These are phyloP conservation scores for Acridotheres tristis DNA, from an alignment of 2,797 vertebrate genomes.

Conservation along the genomic window DNA sequence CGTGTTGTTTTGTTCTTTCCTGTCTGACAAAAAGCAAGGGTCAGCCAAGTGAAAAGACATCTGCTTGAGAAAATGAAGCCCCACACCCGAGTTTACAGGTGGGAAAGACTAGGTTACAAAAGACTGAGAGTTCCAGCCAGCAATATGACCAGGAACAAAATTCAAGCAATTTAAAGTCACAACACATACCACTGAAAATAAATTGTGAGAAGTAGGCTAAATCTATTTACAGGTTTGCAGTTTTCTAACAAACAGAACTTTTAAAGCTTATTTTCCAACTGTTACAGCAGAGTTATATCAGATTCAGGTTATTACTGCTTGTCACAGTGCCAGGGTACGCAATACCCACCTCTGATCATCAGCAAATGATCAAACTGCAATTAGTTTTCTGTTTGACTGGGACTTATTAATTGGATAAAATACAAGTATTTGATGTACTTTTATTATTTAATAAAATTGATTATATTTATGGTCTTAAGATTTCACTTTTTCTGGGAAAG, in stretches of 20 bases:
- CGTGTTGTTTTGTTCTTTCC: not conserved
- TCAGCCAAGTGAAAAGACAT: not conserved
- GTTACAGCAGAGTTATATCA: constrained; percentile 28
- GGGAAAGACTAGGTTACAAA: not conserved
- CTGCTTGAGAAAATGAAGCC: not conserved
- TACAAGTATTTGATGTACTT: constrained; percentile 54
- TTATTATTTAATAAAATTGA: constrained; percentile 68
- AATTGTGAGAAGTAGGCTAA: not conserved
- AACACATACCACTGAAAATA: not conserved
- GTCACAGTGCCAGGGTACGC: constrained; percentile 64
- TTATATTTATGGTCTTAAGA: constrained; percentile 68
- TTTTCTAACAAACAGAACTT: constrained; percentile 57
- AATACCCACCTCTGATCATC: constrained; percentile 50
- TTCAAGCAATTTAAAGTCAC: not conserved
- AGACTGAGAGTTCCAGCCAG: not conserved
- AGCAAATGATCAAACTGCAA: constrained; percentile 50
- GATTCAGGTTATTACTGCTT: constrained; percentile 55
- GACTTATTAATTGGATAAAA: constrained; percentile 55
- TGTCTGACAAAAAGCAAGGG: not conserved
- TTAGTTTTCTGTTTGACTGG: constrained; percentile 53
- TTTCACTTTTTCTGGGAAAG: constrained; percentile 19
- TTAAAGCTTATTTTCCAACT: constrained; percentile 57
- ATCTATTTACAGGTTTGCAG: constrained; percentile 32
- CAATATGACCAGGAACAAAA: not conserved
- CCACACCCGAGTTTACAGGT: not conserved